A percentile compares a stretch with the other conserved stretches of the same genome.
phyloP scores from a whole-genome alignment of 2,797 vertebrate species.

The Champsocephalus esox region DNA sequence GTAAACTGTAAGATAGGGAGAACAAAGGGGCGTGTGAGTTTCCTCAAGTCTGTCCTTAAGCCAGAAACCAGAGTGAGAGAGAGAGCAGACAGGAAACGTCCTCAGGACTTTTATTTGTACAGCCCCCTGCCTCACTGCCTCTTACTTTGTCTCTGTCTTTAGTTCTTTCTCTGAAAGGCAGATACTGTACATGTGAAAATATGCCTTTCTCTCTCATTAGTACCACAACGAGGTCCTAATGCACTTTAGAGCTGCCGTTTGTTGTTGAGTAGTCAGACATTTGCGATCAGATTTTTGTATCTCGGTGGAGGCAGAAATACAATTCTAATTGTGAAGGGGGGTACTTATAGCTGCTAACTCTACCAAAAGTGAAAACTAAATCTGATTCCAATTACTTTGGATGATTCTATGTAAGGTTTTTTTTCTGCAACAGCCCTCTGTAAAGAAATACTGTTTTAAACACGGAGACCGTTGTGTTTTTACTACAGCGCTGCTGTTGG shows the following conservation, averaged over 20 bases:
- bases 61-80: conserved; percentile 30
- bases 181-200: conserved; percentile 8
- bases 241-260: not conserved
- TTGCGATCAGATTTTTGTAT: not conserved
- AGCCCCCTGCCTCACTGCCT: conserved; percentile 65
- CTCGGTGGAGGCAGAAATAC: too few species aligned
- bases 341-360: not conserved
- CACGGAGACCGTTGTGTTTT: not conserved
- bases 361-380: not conserved
- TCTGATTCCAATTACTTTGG: not conserved
- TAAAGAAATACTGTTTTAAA: not conserved
- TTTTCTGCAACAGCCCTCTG: too few species aligned
- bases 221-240: not conserved
- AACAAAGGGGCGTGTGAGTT: conserved; percentile 44
- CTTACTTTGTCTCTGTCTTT: conserved; percentile 45
- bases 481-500: not conserved
- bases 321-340: too few species aligned
- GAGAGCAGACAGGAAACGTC: conserved; percentile 82
- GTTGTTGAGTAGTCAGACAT: not conserved
- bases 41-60: conserved; percentile 30
- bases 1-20: conserved; percentile 38
- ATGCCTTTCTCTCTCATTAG: not conserved
- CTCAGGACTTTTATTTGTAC: conserved; percentile 53
- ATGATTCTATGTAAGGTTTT: too few species aligned
- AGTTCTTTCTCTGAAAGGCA: conserved; percentile 42